phyloP scores from a whole-genome alignment of 2,113 vertebrate species.

The Cebidichthys violaceus region DNA sequence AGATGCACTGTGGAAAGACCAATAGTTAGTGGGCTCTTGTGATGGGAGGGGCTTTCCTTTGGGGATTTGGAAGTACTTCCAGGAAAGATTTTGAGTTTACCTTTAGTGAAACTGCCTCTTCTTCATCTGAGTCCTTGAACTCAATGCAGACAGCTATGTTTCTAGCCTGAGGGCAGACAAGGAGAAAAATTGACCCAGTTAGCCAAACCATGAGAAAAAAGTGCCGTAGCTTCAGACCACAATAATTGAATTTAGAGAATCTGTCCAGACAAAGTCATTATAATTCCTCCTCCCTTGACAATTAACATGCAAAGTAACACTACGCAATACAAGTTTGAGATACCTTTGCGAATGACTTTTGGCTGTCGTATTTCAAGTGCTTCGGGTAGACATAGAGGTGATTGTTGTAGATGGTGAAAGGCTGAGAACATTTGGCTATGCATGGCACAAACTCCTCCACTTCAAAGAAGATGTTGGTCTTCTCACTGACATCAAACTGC shows the following conservation, averaged over 20 bases:
- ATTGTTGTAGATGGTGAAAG: constrained; percentile 97
- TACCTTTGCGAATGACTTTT: constrained; percentile 97
- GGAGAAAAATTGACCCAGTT: background rate
- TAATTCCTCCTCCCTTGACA: background rate
- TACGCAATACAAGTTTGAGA: constrained; percentile 2
- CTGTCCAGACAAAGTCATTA: background rate
- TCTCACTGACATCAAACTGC: constrained; percentile 89
- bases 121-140: constrained; percentile 97
- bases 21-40: background rate
- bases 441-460: constrained; percentile 98
- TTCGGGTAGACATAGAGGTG: constrained; percentile 98
- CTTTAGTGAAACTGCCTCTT: constrained; percentile 93
- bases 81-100: constrained; percentile 76
- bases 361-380: constrained; percentile 95
- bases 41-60: background rate
- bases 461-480: constrained; percentile 89
- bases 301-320: background rate
- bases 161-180: constrained; percentile 87
- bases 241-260: background rate
- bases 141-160: constrained; percentile 97
- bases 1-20: constrained; percentile 89
- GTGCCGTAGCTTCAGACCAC: background rate
- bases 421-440: constrained; percentile 94
- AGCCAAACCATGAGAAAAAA: constrained; percentile 2
- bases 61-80: background rate